Conservation (phyloP, 2,888 invertebrate genomes). For the Mythimna lalbum region DNA sequence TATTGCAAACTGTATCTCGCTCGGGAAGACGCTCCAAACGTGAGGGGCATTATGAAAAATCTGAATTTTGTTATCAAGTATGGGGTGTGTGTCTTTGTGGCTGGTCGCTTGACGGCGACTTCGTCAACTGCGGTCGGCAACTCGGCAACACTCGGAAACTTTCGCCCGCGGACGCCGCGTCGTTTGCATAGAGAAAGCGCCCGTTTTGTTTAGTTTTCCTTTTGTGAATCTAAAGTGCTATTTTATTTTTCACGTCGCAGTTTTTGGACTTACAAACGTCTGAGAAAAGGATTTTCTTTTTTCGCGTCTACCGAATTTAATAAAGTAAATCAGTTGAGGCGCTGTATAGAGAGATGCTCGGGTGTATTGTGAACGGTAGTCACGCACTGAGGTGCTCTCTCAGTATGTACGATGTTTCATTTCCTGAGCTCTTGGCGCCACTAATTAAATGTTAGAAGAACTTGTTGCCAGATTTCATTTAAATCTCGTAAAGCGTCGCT, state of each 20-base stretch:
- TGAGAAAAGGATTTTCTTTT: conserved; percentile 68
- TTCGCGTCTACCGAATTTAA: conserved; percentile 69
- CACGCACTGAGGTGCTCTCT: conserved; percentile 73
- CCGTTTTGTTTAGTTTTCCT: conserved; percentile 81
- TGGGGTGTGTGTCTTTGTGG: conserved; percentile 41
- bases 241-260: conserved; percentile 77
- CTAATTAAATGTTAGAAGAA: conserved; percentile 85
- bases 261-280: conserved; percentile 66
- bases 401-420: conserved; percentile 78
- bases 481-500: conserved; percentile 76
- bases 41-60: conserved; percentile 62
- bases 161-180: conserved; percentile 74
- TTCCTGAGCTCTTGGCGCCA: conserved; percentile 75
- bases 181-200: conserved; percentile 87
- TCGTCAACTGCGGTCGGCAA: conserved; percentile 63
- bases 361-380: conserved; percentile 61
- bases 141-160: conserved; percentile 74
- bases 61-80: conserved; percentile 48
- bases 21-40: conserved; percentile 46
- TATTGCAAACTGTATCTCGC: conserved; percentile 56
- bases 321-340: conserved; percentile 72
- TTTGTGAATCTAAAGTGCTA: conserved; percentile 80
- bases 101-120: conserved; percentile 45
- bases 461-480: conserved; percentile 83
- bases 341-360: conserved; percentile 58